These are phyloP conservation scores for Apamea crenata DNA, from an alignment of 2,888 invertebrate genomes.

Conservation along the genomic window DNA sequence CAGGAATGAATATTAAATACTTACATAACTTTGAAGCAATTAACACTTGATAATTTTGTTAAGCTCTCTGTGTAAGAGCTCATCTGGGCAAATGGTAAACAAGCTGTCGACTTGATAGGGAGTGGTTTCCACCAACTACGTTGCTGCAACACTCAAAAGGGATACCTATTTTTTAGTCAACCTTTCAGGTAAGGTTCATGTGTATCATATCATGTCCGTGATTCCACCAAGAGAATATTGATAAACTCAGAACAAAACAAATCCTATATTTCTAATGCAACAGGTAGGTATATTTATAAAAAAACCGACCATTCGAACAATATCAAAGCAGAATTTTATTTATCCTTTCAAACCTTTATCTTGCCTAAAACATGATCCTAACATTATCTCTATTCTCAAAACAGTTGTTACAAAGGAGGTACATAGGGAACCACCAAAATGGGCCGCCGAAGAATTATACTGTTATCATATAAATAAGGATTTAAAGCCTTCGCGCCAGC, in stretches of 20 bases:
- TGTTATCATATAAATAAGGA: slow-evolving; percentile 89
- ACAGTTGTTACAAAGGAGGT: slow-evolving; percentile 51
- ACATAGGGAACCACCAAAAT: slow-evolving; percentile 56
- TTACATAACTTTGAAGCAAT: slow-evolving; percentile 18
- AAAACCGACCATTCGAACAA: background rate
- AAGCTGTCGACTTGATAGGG: background rate
- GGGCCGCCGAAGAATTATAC: slow-evolving; percentile 80
- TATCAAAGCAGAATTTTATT: slow-evolving; percentile 19
- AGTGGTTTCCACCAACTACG: background rate
- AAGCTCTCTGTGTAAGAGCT: background rate
- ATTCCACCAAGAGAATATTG: background rate
- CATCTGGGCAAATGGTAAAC: background rate
- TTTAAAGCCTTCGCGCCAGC: slow-evolving; percentile 80
- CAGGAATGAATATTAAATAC: slow-evolving; percentile 47
- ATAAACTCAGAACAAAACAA: background rate
- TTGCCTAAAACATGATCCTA: slow-evolving; percentile 50
- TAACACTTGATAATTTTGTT: slow-evolving; percentile 18
- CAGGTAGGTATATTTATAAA: background rate
- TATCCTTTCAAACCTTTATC: slow-evolving; percentile 42
- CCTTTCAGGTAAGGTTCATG: background rate
- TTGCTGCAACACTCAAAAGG: background rate
- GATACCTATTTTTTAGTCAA: background rate
- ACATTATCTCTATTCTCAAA: slow-evolving; percentile 49
- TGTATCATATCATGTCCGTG: background rate
- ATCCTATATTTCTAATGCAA: too few relatives aligned